Evolutionary conservation across 2,797 vertebrate genomes (phyloP).

Genomic region (Hippocampus kuda): DNA sequence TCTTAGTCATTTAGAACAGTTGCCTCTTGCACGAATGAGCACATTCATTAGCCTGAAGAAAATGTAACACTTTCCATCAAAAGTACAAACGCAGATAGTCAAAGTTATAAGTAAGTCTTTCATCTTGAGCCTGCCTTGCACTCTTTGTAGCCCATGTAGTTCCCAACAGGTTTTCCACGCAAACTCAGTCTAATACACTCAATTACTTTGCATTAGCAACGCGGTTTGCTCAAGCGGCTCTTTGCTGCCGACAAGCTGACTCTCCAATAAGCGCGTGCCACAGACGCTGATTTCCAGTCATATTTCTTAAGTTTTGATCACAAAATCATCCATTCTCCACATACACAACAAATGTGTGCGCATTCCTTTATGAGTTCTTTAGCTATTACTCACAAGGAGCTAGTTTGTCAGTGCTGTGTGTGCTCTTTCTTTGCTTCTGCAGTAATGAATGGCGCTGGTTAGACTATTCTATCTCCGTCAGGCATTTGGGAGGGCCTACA

Average conservation of each 20-base stretch:
- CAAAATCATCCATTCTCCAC: conserved; percentile 60
- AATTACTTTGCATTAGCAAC: not conserved
- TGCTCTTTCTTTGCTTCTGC: conserved; percentile 63
- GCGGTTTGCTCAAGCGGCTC: not conserved
- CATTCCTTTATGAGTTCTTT: conserved; percentile 68
- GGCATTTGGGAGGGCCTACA: conserved; percentile 65
- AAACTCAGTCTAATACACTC: not conserved
- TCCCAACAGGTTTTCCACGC: not conserved
- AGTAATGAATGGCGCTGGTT: conserved; percentile 67
- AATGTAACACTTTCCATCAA: not conserved
- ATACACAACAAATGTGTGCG: conserved; percentile 62
- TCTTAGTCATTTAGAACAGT: not conserved
- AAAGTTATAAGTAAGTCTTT: not conserved
- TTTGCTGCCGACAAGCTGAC: not conserved
- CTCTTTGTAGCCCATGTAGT: not conserved
- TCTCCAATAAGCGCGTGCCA: conserved; percentile 35
- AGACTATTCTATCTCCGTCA: conserved; percentile 69
- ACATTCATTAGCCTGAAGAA: not conserved
- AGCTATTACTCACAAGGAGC: conserved; percentile 68
- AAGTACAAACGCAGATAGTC: not conserved
- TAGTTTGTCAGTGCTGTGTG: conserved; percentile 70
- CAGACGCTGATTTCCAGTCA: conserved; percentile 32
- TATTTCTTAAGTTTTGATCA: conserved; percentile 47
- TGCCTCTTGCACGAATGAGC: not conserved
- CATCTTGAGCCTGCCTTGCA: not conserved